Conservation (phyloP, 2,113 vertebrate species). For the Budorcas taxicolor region DNA sequence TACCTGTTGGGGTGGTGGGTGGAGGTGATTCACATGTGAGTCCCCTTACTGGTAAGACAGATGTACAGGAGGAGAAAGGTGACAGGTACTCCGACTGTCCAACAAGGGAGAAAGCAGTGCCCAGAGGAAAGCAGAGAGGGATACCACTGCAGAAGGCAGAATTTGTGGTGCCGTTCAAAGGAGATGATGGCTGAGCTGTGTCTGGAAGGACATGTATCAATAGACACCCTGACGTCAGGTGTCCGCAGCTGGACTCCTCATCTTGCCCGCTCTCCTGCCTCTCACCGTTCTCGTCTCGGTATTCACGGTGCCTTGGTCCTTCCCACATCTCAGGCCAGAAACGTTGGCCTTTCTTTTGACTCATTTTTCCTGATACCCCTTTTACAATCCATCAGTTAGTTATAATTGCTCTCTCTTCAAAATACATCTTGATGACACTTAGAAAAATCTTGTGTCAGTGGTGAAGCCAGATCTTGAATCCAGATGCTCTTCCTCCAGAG, state of each 20-base stretch:
- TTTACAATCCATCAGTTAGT: not conserved
- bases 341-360: not conserved
- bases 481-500: not conserved
- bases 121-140: not conserved
- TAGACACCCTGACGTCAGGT: fast-evolving
- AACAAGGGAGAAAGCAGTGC: no score
- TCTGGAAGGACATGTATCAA: fast-evolving
- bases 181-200: not conserved
- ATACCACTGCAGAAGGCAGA: fast-evolving
- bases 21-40: not conserved
- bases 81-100: fast-evolving
- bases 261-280: fast-evolving
- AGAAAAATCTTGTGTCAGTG: not conserved
- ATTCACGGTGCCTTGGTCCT: fast-evolving
- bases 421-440: not conserved
- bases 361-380: not conserved
- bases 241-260: no score
- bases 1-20: not conserved
- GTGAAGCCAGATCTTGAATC: not conserved
- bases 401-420: not conserved
- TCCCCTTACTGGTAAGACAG: not conserved
- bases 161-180: fast-evolving
- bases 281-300: fast-evolving
- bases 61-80: not conserved
- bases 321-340: not conserved